Conservation (phyloP, 2,888 invertebrate genomes). For the Hydrotaea diabolus region DNA sequence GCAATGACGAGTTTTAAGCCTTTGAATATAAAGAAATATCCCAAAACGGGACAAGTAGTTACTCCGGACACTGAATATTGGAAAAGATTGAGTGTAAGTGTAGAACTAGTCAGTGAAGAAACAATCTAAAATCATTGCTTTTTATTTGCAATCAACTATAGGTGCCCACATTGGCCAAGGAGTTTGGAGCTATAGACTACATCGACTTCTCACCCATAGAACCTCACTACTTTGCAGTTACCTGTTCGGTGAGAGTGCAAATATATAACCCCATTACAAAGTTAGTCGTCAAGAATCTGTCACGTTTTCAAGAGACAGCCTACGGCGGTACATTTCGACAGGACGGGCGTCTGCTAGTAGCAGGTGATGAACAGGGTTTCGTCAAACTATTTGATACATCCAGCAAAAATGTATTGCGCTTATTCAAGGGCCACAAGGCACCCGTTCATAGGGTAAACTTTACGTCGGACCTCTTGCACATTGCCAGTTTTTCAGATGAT, state of each 20-base stretch:
- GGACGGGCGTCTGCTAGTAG: slow-evolving; percentile 91
- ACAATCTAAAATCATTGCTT: not conserved
- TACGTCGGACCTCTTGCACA: slow-evolving; percentile 87
- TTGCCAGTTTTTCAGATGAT: slow-evolving; percentile 95
- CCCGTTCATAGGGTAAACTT: slow-evolving; percentile 92
- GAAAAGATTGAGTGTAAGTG: slow-evolving; percentile 91
- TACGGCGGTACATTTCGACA: slow-evolving; percentile 92
- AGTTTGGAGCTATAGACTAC: slow-evolving; percentile 95
- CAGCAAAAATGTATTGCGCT: slow-evolving; percentile 89
- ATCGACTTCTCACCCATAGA: slow-evolving; percentile 94
- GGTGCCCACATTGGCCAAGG: slow-evolving; percentile 93
- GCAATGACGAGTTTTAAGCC: slow-evolving; percentile 73
- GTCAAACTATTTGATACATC: slow-evolving; percentile 94
- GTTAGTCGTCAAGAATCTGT: slow-evolving; percentile 89
- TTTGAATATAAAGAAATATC: slow-evolving; percentile 75
- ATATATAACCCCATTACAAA: slow-evolving; percentile 93
- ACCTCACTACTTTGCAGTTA: slow-evolving; percentile 95
- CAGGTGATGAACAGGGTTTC: slow-evolving; percentile 93
- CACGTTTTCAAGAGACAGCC: slow-evolving; percentile 90
- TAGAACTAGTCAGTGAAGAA: not conserved
- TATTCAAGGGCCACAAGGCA: slow-evolving; percentile 92
- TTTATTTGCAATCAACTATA: slow-evolving; percentile 73
- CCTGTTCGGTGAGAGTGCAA: slow-evolving; percentile 94
- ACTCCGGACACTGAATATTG: slow-evolving; percentile 92
- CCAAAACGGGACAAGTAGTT: slow-evolving; percentile 81